These are phyloP conservation scores for Oscheius sp. DNA, from an alignment of 1,140 invertebrate genomes.

Conservation along the genomic window DNA sequence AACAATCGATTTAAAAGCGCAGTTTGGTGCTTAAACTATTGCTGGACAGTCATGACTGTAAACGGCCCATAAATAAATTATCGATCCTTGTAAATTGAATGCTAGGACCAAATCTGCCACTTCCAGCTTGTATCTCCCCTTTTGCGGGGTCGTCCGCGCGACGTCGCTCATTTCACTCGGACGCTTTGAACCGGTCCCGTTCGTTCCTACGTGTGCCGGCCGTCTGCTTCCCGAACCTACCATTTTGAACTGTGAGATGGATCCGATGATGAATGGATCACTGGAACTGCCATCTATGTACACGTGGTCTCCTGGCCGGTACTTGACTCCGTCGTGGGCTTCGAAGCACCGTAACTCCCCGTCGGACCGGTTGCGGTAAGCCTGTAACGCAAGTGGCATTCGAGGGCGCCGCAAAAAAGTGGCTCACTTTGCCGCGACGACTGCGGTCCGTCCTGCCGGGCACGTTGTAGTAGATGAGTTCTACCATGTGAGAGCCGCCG, in stretches of 20 bases:
- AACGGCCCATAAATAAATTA: too few relatives aligned
- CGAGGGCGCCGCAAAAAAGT: too few relatives aligned
- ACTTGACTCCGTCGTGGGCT: slow-evolving; percentile 21
- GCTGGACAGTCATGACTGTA: too few relatives aligned
- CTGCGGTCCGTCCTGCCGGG: slow-evolving; percentile 6
- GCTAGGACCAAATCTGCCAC: too few relatives aligned
- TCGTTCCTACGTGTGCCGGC: not conserved
- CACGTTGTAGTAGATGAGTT: slow-evolving; percentile 25
- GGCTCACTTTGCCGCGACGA: slow-evolving; percentile 15
- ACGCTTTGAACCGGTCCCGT: not conserved
- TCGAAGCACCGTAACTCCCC: slow-evolving; percentile 40
- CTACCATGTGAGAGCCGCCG: slow-evolving; percentile 15
- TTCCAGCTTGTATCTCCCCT: too few relatives aligned
- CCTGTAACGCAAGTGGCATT: slow-evolving; percentile 35
- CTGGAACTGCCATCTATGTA: slow-evolving; percentile 23
- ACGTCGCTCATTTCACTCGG: not conserved
- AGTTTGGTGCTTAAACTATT: too few relatives aligned
- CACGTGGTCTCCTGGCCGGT: slow-evolving; percentile 39
- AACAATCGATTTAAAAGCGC: too few relatives aligned
- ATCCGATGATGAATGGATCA: slow-evolving; percentile 39
- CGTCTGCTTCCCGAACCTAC: slow-evolving; percentile 22
- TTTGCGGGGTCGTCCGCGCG: not conserved
- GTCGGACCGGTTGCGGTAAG: slow-evolving; percentile 21
- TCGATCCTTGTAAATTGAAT: too few relatives aligned
- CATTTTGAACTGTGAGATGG: slow-evolving; percentile 40